Base-by-base conservation (phyloP, 2,113 vertebrate species). In the Rattus rattus region DNA sequence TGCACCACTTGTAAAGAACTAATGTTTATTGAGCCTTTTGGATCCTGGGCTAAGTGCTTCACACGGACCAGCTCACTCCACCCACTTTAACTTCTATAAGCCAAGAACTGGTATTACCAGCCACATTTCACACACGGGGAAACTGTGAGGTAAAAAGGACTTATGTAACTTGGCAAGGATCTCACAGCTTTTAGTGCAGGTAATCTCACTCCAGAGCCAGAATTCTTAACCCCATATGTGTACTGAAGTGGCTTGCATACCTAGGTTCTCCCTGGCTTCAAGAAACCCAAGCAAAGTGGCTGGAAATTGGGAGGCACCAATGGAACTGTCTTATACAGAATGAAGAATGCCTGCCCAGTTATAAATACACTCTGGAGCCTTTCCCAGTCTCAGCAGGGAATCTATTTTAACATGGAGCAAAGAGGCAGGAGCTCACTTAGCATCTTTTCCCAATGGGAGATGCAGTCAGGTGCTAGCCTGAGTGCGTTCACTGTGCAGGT, bases 81-180 rank as follows among this genome's bases (percentile, higher is more conserved):
- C 81, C 67, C 36, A 69, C 88, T 92, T 88, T 7, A 22, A 77
- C 67, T 33, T 73, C 91, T 67, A 2, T 67, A 72, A 96, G 52
- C 59, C 77, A 81, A 92, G 88, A 95, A 73, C 67, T 39, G 81
- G 77, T 56, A 90, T 81, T 76, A 65, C 75, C 65, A 81, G 96
- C 70, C 59, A 28, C 75, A 52, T 88, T 94, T 90, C 47, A 95
- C 94, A 88, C 39, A 54, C 1, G 7, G 76, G 39, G 89, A 81
- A 91, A 94, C 54, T 77, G 72, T 43, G 84, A 95, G 65, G 70
- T 14, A 19, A 17, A 85, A 47, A 63, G 30, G 79, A 54, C 36
- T 77, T 76, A 47, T 39, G 13, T n/a, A 65, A 95, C 69, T 83
- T 67, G 70, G 59, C 36, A 33, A 19, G 47, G 6, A 43, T 65